These are phyloP conservation scores for Aquatica leii DNA, from an alignment of 2,888 invertebrate species.

Conservation along the genomic window DNA sequence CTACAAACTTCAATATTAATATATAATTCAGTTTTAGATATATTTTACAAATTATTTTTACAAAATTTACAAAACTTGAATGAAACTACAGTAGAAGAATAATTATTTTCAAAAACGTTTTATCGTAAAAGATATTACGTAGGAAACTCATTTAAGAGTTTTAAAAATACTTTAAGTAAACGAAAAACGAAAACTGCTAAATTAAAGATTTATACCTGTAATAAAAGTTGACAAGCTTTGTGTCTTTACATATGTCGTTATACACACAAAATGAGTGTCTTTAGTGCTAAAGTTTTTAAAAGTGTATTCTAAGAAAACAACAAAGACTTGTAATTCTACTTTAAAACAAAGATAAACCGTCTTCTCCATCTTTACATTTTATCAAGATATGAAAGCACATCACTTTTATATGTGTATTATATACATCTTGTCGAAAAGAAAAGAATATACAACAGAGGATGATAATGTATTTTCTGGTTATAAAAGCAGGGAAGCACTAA, in stretches of 20 bases:
- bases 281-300: conserved; percentile 8
- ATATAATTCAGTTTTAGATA: no score
- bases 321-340: conserved; percentile 10
- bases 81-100: no score
- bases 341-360: conserved; percentile 16
- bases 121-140: no score
- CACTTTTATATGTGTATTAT: conserved; percentile 15
- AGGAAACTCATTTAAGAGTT: not conserved
- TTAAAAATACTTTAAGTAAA: not conserved
- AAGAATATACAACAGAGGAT: conserved; percentile 17
- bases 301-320: not conserved
- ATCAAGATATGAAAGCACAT: conserved; percentile 21
- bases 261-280: not conserved
- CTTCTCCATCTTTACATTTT: conserved; percentile 10
- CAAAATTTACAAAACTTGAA: no score
- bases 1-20: no score
- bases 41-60: no score
- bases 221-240: not conserved
- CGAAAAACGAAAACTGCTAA: not conserved
- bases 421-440: not conserved
- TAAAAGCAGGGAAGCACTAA: conserved; percentile 34
- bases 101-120: no score
- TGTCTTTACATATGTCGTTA: conserved; percentile 4
- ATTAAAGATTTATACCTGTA: not conserved
- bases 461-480: conserved; percentile 33